Conservation (phyloP, 2,888 invertebrate genomes). For the Drosophila recens region DNA sequence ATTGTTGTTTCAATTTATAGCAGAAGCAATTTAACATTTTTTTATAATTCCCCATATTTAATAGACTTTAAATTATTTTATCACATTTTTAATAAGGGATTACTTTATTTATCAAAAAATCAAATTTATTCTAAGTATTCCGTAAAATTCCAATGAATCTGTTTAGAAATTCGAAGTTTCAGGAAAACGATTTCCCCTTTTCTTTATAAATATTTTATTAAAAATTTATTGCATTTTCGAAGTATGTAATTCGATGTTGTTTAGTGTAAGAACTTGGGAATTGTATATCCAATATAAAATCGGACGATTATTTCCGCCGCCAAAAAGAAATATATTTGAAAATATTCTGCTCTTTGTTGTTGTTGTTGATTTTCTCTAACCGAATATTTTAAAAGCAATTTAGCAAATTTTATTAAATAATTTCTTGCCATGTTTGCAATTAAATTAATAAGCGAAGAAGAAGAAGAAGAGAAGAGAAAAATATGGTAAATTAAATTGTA, state of each 20-base stretch:
- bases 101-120: too few species aligned
- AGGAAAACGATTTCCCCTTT: not conserved
- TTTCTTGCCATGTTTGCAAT: conserved; percentile 43
- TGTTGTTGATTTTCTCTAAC: not conserved
- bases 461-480: not conserved
- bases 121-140: too few species aligned
- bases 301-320: conserved; percentile 73
- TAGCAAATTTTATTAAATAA: conserved; percentile 18
- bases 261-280: conserved; percentile 28
- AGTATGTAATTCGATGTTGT: conserved; percentile 9
- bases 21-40: too few species aligned
- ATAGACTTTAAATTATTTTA: too few species aligned
- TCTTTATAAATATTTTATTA: not conserved
- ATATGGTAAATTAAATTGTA: conserved; percentile 6
- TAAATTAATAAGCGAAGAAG: conserved; percentile 16
- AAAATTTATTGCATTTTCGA: not conserved
- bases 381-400: conserved; percentile 29
- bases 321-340: conserved; percentile 40
- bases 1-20: too few species aligned
- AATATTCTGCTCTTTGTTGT: conserved; percentile 4
- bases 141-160: too few species aligned
- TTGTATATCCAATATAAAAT: conserved; percentile 46
- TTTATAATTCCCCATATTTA: too few species aligned
- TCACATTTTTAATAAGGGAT: too few species aligned
- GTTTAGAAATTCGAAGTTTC: too few species aligned